phyloP scores from a whole-genome alignment of 2,797 vertebrate species.

The Melanotaenia pygmaea region DNA sequence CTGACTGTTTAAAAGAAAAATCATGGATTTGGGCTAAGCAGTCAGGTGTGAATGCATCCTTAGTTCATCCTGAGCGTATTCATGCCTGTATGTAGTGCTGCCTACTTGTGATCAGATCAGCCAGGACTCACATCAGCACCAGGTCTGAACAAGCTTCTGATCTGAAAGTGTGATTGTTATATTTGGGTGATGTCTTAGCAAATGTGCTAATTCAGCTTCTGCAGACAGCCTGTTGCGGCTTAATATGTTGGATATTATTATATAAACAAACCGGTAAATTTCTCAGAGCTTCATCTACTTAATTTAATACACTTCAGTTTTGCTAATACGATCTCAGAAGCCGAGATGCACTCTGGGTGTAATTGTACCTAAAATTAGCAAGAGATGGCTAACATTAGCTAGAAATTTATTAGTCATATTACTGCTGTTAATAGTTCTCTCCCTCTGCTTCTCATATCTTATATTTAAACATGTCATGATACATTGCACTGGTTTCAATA shows the following conservation, averaged over 20 bases:
- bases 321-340: not conserved
- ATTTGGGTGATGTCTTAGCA: not conserved
- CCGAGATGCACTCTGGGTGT: too few relatives aligned
- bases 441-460: not conserved
- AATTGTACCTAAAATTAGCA: conserved; percentile 4
- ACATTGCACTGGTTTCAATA: not conserved
- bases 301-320: conserved; percentile 4
- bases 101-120: not conserved
- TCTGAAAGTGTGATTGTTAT: not conserved
- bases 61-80: not conserved
- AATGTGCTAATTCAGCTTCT: not conserved
- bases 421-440: not conserved
- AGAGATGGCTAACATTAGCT: not conserved
- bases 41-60: not conserved
- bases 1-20: too few relatives aligned
- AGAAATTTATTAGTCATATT: conserved; percentile 5
- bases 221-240: not conserved
- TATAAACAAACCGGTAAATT: not conserved
- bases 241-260: not conserved
- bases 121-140: not conserved
- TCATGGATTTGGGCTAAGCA: not conserved
- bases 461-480: conserved; percentile 3
- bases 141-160: not conserved
- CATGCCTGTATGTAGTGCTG: not conserved
- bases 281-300: not conserved